Evolutionary conservation across 2,113 vertebrate genomes (phyloP).

Genomic region (Eptesicus fuscus): DNA sequence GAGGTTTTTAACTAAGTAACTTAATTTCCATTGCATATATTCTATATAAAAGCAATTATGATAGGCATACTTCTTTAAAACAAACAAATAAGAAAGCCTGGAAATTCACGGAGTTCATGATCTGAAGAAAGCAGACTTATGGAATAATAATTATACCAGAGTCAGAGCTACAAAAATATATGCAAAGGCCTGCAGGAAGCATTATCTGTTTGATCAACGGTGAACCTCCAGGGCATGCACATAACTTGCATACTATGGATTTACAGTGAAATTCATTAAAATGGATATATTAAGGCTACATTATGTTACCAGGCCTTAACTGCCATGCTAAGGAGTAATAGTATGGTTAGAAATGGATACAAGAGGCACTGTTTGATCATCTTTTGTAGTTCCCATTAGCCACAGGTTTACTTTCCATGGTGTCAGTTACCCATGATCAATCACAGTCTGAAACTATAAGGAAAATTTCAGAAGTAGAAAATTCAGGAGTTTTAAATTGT

Average conservation of each 20-base stretch:
- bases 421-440: not conserved
- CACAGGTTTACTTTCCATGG: not conserved
- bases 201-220: not conserved
- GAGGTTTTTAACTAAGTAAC: not conserved
- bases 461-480: not conserved
- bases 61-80: not conserved
- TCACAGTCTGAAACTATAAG: not conserved
- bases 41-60: not conserved
- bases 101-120: not conserved
- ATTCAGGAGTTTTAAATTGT: not conserved
- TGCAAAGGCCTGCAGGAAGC: not conserved
- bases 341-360: not conserved
- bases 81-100: not conserved
- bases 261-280: not conserved
- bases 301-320: not conserved
- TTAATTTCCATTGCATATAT: not conserved
- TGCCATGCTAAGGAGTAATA: not conserved
- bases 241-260: not conserved
- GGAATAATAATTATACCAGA: not conserved
- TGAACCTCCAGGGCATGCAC: not conserved
- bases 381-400: not conserved
- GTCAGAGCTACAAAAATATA: not conserved
- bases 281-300: not conserved
- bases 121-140: not conserved
- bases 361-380: not conserved